Conservation (phyloP, 1,140 invertebrate genomes). For the Phenacoccus solenopsis region DNA sequence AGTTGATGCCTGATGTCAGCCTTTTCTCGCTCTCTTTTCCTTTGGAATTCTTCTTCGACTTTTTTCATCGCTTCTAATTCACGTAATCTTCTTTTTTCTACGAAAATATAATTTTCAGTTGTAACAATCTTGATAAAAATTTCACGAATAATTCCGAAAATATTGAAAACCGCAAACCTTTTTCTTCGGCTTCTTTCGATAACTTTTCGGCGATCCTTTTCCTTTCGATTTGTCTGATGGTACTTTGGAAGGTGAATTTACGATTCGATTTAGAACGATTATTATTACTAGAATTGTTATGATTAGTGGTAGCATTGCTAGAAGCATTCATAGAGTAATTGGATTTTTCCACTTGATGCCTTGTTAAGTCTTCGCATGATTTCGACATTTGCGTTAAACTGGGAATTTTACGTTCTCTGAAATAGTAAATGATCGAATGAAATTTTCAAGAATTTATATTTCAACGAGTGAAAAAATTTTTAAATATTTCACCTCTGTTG, state of each 20-base stretch:
- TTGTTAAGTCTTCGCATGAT: conserved; percentile 28
- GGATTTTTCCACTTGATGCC: conserved; percentile 40
- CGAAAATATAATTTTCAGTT: background rate
- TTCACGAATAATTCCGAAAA: background rate
- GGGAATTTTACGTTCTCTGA: conserved; percentile 5
- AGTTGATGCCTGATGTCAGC: conserved; percentile 58
- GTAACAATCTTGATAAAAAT: background rate
- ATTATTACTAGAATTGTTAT: background rate
- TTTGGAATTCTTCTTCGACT: conserved; percentile 59
- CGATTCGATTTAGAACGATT: conserved; percentile 15
- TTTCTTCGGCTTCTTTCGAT: conserved; percentile 56
- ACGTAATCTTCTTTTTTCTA: conserved; percentile 51
- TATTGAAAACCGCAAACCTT: conserved; percentile 30
- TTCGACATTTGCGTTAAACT: conserved; percentile 24
- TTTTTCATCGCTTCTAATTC: conserved; percentile 65
- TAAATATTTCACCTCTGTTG: conserved; percentile 1
- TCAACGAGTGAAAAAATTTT: background rate
- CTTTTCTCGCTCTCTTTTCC: conserved; percentile 58
- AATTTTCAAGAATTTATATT: background rate
- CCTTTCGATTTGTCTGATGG: conserved; percentile 60
- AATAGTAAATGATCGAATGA: background rate
- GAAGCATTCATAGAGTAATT: background rate
- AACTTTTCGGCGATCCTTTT: conserved; percentile 56
- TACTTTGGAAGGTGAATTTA: conserved; percentile 69
- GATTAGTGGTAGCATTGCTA: background rate